Conservation (phyloP, 2,797 vertebrate genomes). For the Gallirallus australis region DNA sequence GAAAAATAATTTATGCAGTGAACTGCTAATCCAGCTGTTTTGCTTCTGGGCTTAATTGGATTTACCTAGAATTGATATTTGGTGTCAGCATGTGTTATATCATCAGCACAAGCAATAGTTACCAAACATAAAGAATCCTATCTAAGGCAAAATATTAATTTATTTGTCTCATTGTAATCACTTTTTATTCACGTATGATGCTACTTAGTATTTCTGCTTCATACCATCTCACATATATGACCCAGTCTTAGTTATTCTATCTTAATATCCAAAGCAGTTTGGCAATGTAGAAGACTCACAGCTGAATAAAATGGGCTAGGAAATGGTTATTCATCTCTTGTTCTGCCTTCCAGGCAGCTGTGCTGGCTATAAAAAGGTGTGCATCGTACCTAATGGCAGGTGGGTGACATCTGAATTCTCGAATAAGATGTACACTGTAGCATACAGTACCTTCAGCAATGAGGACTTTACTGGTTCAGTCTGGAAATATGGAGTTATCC, state of each 20-base stretch:
- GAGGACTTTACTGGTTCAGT: neutral
- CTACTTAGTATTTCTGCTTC: neutral
- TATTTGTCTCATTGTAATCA: conserved; percentile 52
- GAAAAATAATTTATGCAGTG: conserved; percentile 76
- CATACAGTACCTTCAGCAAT: neutral
- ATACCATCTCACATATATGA: neutral
- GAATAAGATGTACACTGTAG: neutral
- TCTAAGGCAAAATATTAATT: conserved; percentile 55
- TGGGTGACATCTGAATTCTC: conserved; percentile 2
- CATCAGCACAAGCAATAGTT: conserved; percentile 62
- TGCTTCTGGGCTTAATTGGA: conserved; percentile 77
- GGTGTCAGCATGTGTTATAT: conserved; percentile 72
- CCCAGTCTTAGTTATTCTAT: conserved; percentile 14
- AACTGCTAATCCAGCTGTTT: conserved; percentile 77
- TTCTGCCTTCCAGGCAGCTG: conserved; percentile 46
- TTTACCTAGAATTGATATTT: conserved; percentile 78
- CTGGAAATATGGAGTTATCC: neutral
- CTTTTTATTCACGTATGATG: conserved; percentile 51
- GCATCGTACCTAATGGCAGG: conserved; percentile 15
- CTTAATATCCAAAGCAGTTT: neutral
- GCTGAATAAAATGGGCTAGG: neutral
- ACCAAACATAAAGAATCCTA: conserved; percentile 45
- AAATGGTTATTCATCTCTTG: conserved; percentile 35
- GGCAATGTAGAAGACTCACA: neutral
- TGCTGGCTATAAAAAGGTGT: neutral